phyloP scores from a whole-genome alignment of 2,797 vertebrate genomes.

The Pterois miles region DNA sequence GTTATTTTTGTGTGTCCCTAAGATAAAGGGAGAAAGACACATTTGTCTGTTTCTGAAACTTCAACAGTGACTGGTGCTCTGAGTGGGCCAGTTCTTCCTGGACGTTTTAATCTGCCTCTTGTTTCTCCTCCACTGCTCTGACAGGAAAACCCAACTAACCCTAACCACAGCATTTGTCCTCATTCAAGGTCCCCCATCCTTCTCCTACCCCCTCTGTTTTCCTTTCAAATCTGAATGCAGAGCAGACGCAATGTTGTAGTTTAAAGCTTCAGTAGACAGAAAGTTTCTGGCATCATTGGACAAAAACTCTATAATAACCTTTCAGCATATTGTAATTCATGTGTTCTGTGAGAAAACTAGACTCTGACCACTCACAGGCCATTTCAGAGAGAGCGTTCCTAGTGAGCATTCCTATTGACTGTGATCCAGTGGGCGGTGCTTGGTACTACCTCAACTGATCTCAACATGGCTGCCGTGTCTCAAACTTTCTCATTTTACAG shows the following conservation, averaged over 20 bases:
- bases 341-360: background rate
- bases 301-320: background rate
- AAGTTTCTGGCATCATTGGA: background rate
- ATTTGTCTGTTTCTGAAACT: conserved; percentile 40
- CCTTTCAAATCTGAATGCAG: background rate
- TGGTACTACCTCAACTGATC: too few relatives aligned
- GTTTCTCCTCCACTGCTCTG: conserved; percentile 31
- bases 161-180: conserved; percentile 19
- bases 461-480: too few relatives aligned
- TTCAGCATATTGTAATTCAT: background rate
- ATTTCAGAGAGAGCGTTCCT: background rate
- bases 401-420: background rate
- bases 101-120: conserved; percentile 39
- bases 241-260: background rate
- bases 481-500: background rate
- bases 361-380: background rate
- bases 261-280: background rate
- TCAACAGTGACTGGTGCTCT: conserved; percentile 18
- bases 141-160: conserved; percentile 44
- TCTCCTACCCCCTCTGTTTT: background rate
- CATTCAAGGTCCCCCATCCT: conserved; percentile 17
- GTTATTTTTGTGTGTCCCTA: conserved; percentile 30
- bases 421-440: too few relatives aligned
- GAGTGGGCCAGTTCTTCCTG: conserved; percentile 44
- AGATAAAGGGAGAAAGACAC: conserved; percentile 50